These are phyloP conservation scores for Halcyon smyrnensis DNA, from an alignment of 2,797 vertebrate genomes.

Conservation along the genomic window DNA sequence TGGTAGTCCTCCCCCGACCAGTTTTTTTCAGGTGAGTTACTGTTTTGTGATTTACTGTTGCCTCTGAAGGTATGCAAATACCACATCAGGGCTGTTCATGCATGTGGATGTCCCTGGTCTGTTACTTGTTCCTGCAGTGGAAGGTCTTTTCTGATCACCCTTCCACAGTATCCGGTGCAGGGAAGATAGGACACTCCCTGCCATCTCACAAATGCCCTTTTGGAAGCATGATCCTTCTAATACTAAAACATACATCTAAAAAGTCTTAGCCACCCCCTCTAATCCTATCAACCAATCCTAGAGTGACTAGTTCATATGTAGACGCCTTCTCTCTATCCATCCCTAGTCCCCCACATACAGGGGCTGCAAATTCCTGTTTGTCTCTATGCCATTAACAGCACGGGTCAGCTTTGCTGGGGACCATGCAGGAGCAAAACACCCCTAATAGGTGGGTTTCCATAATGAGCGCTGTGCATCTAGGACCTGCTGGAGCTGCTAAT, in stretches of 20 bases:
- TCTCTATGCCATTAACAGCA: neutral
- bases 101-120: neutral
- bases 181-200: neutral
- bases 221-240: neutral
- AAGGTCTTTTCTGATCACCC: neutral
- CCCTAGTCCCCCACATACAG: neutral
- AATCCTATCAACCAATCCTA: neutral
- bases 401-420: neutral
- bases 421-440: rapidly evolving
- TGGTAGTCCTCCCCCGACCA: neutral
- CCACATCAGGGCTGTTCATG: neutral
- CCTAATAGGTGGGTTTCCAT: neutral
- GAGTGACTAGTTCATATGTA: rapidly evolving
- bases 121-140: neutral
- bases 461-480: neutral
- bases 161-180: neutral
- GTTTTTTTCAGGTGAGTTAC: neutral
- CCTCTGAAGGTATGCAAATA: neutral
- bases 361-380: neutral
- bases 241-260: neutral
- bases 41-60: neutral
- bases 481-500: neutral
- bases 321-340: neutral
- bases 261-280: neutral
- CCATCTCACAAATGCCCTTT: neutral